Evolutionary conservation across 1,140 invertebrate species (phyloP).

Genomic region (Bursaphelenchus mucronatus): DNA sequence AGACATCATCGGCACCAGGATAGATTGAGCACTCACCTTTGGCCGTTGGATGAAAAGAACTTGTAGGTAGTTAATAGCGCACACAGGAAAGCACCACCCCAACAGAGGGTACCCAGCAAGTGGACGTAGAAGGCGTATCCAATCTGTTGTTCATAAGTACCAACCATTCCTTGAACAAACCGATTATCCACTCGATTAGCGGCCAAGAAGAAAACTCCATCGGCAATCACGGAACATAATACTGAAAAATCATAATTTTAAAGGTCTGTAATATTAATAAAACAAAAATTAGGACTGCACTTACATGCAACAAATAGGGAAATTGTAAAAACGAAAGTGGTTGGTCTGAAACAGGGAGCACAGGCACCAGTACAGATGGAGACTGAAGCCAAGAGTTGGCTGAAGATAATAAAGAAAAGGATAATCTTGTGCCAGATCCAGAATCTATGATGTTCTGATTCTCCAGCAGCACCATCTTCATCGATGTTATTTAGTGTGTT

Average conservation of each 20-base stretch:
- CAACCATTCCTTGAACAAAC: conserved; percentile 56
- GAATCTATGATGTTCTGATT: conserved; percentile 57
- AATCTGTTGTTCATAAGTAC: conserved; percentile 20
- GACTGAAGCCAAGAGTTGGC: conserved; percentile 53
- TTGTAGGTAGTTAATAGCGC: conserved; percentile 59
- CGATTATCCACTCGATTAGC: conserved; percentile 59
- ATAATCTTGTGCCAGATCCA: conserved; percentile 59
- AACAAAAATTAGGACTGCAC: conserved; percentile 9
- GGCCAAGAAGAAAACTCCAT: conserved; percentile 59
- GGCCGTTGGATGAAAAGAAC: conserved; percentile 46
- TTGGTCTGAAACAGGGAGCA: conserved; percentile 57
- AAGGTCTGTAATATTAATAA: neutral
- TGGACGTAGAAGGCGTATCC: conserved; percentile 59
- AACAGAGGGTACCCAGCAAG: conserved; percentile 55
- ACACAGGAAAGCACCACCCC: conserved; percentile 50
- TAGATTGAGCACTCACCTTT: conserved; percentile 24
- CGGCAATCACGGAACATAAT: conserved; percentile 54
- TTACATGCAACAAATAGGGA: conserved; percentile 55
- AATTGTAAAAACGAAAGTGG: conserved; percentile 57
- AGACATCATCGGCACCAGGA: neutral
- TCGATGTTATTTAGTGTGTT: conserved; percentile 58
- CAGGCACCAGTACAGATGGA: conserved; percentile 56
- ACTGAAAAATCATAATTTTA: conserved; percentile 36
- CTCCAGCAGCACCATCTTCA: conserved; percentile 58
- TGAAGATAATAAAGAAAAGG: conserved; percentile 58